Conservation (phyloP, 2,888 invertebrate species). For the Sphaerophoria rueppellii region DNA sequence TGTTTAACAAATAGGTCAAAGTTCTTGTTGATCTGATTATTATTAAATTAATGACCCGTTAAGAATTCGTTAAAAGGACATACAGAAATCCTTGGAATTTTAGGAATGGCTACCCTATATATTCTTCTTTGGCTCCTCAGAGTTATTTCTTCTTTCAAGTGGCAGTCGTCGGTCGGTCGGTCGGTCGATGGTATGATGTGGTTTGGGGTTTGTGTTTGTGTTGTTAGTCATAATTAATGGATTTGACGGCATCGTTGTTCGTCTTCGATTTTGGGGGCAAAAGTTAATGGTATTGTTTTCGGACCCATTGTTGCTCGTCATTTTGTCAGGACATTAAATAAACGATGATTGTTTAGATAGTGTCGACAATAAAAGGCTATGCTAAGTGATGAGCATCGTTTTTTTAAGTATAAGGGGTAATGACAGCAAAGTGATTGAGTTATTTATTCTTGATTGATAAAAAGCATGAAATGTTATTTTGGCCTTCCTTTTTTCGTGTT, state of each 20-base stretch:
- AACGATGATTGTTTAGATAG: conserved; percentile 39
- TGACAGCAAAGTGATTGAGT: conserved; percentile 66
- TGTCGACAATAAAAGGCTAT: conserved; percentile 39
- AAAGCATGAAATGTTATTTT: conserved; percentile 1
- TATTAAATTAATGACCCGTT: conserved; percentile 73
- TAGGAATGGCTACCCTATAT: conserved; percentile 9
- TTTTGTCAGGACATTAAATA: conserved; percentile 52
- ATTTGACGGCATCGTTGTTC: conserved; percentile 49
- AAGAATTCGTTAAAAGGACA: conserved; percentile 72
- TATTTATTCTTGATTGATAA: conserved; percentile 39
- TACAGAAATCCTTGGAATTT: conserved; percentile 52
- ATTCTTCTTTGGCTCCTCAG: background rate
- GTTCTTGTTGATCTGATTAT: conserved; percentile 73
- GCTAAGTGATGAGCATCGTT: conserved; percentile 24
- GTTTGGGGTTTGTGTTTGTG: conserved; percentile 29
- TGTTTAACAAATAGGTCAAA: conserved; percentile 70
- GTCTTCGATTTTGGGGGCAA: conserved; percentile 20
- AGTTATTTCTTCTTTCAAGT: background rate
- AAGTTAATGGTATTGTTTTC: conserved; percentile 69
- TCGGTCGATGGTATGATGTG: background rate
- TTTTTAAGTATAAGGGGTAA: conserved; percentile 36
- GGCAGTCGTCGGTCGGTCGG: background rate
- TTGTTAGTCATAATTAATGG: conserved; percentile 71
- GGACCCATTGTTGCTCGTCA: conserved; percentile 63
- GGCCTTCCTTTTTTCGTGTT: background rate